These are phyloP conservation scores for Sitobion miscanthi DNA, from an alignment of 1,140 invertebrate species.

Conservation along the genomic window DNA sequence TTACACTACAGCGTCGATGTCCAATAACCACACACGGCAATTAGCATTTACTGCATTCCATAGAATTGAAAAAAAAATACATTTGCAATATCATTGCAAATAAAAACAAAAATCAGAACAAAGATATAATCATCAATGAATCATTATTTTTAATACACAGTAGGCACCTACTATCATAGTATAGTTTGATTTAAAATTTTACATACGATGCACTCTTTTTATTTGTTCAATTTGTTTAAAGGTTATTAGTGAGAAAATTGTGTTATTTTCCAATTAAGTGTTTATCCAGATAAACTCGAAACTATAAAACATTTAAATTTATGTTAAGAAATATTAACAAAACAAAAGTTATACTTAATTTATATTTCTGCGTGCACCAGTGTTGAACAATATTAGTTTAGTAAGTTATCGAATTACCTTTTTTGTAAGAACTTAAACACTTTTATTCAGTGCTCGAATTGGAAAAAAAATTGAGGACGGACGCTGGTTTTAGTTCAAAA, in stretches of 20 bases:
- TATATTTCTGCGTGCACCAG: background rate
- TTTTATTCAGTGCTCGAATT: background rate
- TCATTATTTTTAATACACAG: no score
- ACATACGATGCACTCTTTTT: background rate
- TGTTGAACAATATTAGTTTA: background rate
- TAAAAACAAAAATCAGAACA: background rate
- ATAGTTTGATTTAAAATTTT: background rate
- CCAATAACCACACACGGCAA: background rate
- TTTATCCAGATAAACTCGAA: background rate
- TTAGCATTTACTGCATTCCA: background rate
- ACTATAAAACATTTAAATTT: constrained; percentile 19
- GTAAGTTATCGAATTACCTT: background rate
- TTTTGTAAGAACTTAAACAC: background rate
- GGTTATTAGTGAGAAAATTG: background rate
- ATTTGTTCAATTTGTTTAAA: background rate
- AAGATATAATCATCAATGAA: background rate
- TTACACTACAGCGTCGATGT: background rate
- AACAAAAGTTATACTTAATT: background rate
- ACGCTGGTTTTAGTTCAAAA: no score
- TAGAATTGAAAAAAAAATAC: background rate
- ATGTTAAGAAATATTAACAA: background rate
- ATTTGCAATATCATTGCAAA: background rate
- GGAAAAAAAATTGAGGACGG: no score
- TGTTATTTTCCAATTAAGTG: background rate
- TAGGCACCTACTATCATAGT: no score